A percentile compares a stretch with the other conserved stretches of the same genome.
Conservation (phyloP, 2,113 vertebrate genomes). For the Dromas ardeola region DNA sequence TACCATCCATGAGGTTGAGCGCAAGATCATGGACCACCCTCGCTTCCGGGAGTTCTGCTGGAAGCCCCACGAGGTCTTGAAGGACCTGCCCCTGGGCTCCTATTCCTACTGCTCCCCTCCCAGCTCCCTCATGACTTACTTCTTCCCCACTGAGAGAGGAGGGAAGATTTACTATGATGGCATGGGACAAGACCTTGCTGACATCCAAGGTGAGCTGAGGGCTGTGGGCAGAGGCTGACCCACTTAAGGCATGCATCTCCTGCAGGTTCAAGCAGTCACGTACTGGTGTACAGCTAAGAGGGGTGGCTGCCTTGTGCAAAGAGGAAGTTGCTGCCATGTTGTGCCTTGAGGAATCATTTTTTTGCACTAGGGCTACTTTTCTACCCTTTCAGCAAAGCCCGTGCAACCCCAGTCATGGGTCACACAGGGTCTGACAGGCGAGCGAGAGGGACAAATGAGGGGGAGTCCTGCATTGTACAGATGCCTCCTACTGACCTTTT, state of each 20-base stretch:
- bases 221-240: rapidly evolving
- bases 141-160: slow-evolving; percentile 92
- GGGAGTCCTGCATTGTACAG: neutral
- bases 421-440: neutral
- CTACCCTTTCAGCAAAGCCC: neutral
- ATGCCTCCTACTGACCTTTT: neutral
- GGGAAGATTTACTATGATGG: slow-evolving; percentile 97
- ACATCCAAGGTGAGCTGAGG: slow-evolving; percentile 86
- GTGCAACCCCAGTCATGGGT: neutral
- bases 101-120: slow-evolving; percentile 90
- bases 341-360: neutral
- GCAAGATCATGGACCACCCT: slow-evolving; percentile 92
- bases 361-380: neutral
- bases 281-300: neutral
- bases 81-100: slow-evolving; percentile 90
- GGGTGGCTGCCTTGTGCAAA: neutral
- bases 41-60: slow-evolving; percentile 95
- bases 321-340: neutral
- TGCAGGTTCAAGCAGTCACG: neutral
- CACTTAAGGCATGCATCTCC: neutral
- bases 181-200: slow-evolving; percentile 94
- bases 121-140: slow-evolving; percentile 94
- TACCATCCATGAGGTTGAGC: slow-evolving; percentile 91
- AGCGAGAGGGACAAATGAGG: neutral
- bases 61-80: slow-evolving; percentile 92